Percentiles rank a stretch among this genome's conserved stretches.
Evolutionary conservation across 2,113 vertebrate species (phyloP).

Genomic region (Bucco capensis): DNA sequence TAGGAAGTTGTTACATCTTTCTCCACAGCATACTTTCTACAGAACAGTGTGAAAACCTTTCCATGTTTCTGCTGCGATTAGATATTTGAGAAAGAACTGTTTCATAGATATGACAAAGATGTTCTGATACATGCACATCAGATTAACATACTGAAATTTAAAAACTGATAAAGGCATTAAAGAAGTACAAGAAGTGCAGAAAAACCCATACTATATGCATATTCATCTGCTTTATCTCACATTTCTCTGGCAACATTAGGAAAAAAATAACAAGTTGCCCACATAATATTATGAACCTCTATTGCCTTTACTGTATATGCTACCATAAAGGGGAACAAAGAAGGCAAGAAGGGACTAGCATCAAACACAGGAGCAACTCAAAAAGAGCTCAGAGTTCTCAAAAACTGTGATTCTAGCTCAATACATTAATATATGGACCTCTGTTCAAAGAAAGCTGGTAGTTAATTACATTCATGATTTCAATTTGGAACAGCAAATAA

Average conservation of each 20-base stretch:
- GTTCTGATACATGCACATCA: neutral
- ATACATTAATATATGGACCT: neutral
- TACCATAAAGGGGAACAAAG: neutral
- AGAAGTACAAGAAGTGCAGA: neutral
- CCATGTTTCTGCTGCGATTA: conserved; percentile 14
- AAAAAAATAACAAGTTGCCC: neutral
- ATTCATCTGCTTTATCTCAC: neutral
- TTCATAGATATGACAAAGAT: neutral
- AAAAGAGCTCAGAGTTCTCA: neutral
- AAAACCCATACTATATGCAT: neutral
- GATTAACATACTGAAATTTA: neutral
- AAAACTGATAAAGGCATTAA: neutral
- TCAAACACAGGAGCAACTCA: neutral
- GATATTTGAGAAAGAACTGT: conserved; percentile 13
- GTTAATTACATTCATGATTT: neutral
- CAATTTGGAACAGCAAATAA: conserved; percentile 38
- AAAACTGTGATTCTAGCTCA: neutral
- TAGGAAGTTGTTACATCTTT: neutral
- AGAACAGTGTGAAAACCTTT: neutral
- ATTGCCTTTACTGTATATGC: neutral
- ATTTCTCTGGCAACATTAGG: neutral
- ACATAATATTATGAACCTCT: neutral
- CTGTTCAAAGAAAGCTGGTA: neutral
- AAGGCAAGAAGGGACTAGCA: neutral
- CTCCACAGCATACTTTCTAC: neutral